These are phyloP conservation scores for Echinarachnius parma DNA, from an alignment of 53 echinoderm and acorn worm species.

Conservation along the genomic window DNA sequence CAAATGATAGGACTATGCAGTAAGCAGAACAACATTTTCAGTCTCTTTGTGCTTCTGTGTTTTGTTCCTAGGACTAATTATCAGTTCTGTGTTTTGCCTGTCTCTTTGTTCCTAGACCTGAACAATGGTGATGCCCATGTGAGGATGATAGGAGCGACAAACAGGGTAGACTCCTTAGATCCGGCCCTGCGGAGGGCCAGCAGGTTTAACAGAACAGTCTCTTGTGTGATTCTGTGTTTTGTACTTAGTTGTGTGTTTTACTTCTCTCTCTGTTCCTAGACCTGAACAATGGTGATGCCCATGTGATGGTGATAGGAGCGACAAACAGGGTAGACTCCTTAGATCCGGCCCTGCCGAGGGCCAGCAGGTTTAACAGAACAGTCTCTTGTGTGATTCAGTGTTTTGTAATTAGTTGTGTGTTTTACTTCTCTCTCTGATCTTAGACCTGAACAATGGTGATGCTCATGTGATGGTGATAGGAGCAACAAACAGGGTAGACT, in stretches of 20 bases:
- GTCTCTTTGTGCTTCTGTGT: too few species aligned
- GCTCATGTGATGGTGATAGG: conserved; percentile 89
- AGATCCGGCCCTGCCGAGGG: conserved; percentile 90
- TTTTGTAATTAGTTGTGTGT: too few species aligned
- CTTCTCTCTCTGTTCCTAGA: conserved; percentile 50
- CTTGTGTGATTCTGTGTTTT: conserved; percentile 76
- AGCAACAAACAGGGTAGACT: conserved; percentile 92
- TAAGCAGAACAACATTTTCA: too few species aligned
- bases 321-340: conserved; percentile 93
- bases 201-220: conserved; percentile 91
- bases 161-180: conserved; percentile 88
- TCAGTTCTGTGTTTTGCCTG: too few species aligned
- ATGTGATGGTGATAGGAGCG: conserved; percentile 93
- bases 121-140: conserved; percentile 67
- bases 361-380: conserved; percentile 92
- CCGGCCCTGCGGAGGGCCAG: conserved; percentile 95
- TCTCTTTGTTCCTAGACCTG: conserved; percentile 62
- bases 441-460: conserved; percentile 68
- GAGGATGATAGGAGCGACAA: conserved; percentile 94
- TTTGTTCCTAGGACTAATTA: too few species aligned
- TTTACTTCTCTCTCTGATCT: too few species aligned
- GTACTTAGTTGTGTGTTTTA: too few species aligned
- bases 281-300: conserved; percentile 58
- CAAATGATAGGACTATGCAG: too few species aligned
- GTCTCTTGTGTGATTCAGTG: conserved; percentile 83